Percentiles rank a stretch among this genome's conserved stretches.
Evolutionary conservation across 2,888 invertebrate species (phyloP).

Genomic region (Xestia ashworthii): DNA sequence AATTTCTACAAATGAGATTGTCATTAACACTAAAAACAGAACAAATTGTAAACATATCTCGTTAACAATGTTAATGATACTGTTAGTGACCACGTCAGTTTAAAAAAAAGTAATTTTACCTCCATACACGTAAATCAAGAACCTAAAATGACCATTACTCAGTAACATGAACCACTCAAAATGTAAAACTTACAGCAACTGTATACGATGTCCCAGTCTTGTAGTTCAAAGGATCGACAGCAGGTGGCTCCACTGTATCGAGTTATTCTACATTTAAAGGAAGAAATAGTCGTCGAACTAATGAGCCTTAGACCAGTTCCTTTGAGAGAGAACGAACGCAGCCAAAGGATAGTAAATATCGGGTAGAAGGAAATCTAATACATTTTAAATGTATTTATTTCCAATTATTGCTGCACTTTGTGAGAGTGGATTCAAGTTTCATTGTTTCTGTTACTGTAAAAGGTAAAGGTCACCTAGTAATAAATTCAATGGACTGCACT

Average conservation of each 20-base stretch:
- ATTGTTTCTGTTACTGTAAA: neutral
- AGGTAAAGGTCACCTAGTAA: neutral
- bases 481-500: neutral
- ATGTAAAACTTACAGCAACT: conserved; percentile 12
- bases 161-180: neutral
- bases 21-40: no score
- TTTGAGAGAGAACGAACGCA: conserved; percentile 2
- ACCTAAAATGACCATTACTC: neutral
- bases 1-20: neutral
- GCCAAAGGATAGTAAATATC: conserved; percentile 22
- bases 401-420: conserved; percentile 22
- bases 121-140: neutral
- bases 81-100: neutral
- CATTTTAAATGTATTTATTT: conserved; percentile 44
- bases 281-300: conserved; percentile 30
- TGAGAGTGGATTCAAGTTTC: neutral
- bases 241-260: conserved; percentile 17
- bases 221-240: conserved; percentile 23
- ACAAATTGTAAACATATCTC: no score
- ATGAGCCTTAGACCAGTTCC: conserved; percentile 14
- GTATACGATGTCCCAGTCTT: neutral
- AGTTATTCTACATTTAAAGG: conserved; percentile 18
- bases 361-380: conserved; percentile 7
- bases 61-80: no score
- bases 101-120: neutral